Evolutionary conservation across 2,113 vertebrate species (phyloP).

Genomic region (Atherinomorus stipes): DNA sequence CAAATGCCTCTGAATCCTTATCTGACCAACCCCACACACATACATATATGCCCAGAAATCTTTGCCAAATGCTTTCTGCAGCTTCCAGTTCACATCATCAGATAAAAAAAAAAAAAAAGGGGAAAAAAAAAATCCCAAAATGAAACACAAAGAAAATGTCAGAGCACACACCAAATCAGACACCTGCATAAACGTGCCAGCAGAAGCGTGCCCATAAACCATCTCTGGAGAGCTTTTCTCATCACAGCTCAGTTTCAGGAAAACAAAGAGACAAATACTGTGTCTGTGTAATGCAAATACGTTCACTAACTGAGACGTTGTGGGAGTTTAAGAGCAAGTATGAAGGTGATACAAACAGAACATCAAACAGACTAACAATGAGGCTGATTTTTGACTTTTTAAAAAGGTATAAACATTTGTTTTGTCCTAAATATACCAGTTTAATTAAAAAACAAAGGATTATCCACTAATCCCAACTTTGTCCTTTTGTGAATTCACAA

Average conservation of each 20-base stretch:
- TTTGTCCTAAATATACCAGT: background rate
- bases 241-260: constrained; percentile 6
- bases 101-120: background rate
- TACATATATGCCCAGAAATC: background rate
- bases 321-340: constrained; percentile 17
- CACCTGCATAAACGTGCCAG: background rate
- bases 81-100: constrained; percentile 27
- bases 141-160: constrained; percentile 25
- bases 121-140: background rate
- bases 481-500: too few species aligned
- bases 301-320: background rate
- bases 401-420: background rate
- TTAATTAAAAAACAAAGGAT: too few species aligned
- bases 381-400: background rate
- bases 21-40: constrained; percentile 1
- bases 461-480: too few species aligned
- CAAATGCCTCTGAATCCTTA: constrained; percentile 1
- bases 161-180: background rate
- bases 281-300: constrained; percentile 24
- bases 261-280: constrained; percentile 9
- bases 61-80: constrained; percentile 10
- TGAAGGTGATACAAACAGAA: constrained; percentile 10
- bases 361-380: constrained; percentile 3
- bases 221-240: constrained; percentile 21
- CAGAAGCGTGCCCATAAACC: background rate